Conservation (phyloP, 2,797 vertebrate genomes). For the Neosalanx taihuensis region DNA sequence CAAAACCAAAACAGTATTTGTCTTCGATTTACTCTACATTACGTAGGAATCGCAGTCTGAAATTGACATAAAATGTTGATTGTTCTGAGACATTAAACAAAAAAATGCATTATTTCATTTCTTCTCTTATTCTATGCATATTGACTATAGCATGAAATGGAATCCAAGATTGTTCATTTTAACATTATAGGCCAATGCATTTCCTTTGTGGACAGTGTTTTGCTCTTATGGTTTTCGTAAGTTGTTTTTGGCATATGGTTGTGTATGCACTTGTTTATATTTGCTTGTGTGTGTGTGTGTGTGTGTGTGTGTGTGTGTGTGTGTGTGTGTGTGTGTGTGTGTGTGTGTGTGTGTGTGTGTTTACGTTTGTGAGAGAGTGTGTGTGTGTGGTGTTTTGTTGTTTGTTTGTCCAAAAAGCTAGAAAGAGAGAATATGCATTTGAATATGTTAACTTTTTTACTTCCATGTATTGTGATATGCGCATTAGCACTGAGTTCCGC, state of each 20-base stretch:
- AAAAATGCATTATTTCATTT: conserved; percentile 70
- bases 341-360: conserved; percentile 20
- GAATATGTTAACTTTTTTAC: conserved; percentile 42
- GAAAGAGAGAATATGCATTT: conserved; percentile 44
- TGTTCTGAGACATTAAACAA: conserved; percentile 55
- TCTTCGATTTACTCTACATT: conserved; percentile 49
- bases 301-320: conserved; percentile 26
- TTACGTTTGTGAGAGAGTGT: conserved; percentile 23
- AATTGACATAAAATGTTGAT: conserved; percentile 67
- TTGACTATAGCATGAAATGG: conserved; percentile 68
- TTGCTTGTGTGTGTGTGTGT: conserved; percentile 29
- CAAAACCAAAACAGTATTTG: conserved; percentile 50
- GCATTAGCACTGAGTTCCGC: conserved; percentile 53
- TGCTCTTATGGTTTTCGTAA: conserved; percentile 49
- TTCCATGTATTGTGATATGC: conserved; percentile 49
- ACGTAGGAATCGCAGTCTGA: conserved; percentile 60
- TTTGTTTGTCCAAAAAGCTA: conserved; percentile 34
- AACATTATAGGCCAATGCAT: conserved; percentile 63
- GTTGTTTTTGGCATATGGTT: conserved; percentile 47
- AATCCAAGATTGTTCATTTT: conserved; percentile 55
- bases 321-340: conserved; percentile 19
- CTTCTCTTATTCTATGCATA: conserved; percentile 74
- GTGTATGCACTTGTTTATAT: conserved; percentile 33
- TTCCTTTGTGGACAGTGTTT: conserved; percentile 61
- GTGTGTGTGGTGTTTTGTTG: conserved; percentile 18